phyloP scores from a whole-genome alignment of 2,113 vertebrate genomes.

The Petromus typicus region DNA sequence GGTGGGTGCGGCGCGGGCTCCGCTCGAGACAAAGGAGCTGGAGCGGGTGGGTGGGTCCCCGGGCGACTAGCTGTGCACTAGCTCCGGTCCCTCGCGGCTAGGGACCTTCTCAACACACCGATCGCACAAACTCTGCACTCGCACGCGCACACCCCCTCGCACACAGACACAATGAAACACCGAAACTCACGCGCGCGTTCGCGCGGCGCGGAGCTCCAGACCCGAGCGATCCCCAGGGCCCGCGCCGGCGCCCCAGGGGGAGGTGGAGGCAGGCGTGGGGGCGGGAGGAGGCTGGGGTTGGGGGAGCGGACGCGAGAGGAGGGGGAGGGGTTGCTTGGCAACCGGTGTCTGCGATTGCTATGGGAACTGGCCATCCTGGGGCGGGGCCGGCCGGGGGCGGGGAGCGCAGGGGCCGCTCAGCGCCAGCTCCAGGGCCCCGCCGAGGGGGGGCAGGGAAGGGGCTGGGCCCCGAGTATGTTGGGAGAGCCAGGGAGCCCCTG shows the following conservation, averaged over 20 bases:
- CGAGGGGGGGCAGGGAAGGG: background rate
- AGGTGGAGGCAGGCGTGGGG: conserved; percentile 67
- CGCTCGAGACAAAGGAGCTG: conserved; percentile 73
- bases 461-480: background rate
- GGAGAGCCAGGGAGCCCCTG: background rate
- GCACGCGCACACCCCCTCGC: conserved; percentile 71
- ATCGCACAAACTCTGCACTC: conserved; percentile 64
- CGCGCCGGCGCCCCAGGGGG: conserved; percentile 61
- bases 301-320: conserved; percentile 55
- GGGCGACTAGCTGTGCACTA: conserved; percentile 42
- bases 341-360: conserved; percentile 84
- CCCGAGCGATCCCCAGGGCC: conserved; percentile 67
- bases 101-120: background rate
- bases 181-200: conserved; percentile 69
- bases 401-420: conserved; percentile 43
- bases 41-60: conserved; percentile 53
- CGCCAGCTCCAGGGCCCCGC: background rate
- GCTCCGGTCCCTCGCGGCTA: background rate
- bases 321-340: conserved; percentile 91
- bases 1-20: conserved; percentile 63
- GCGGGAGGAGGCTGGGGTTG: conserved; percentile 68
- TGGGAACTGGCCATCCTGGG: conserved; percentile 83
- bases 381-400: conserved; percentile 78
- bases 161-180: conserved; percentile 76
- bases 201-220: conserved; percentile 58